A percentile compares a stretch with the other conserved stretches of the same genome.
Conservation (phyloP, 2,797 vertebrate genomes). For the Lithobates sylvaticus region DNA sequence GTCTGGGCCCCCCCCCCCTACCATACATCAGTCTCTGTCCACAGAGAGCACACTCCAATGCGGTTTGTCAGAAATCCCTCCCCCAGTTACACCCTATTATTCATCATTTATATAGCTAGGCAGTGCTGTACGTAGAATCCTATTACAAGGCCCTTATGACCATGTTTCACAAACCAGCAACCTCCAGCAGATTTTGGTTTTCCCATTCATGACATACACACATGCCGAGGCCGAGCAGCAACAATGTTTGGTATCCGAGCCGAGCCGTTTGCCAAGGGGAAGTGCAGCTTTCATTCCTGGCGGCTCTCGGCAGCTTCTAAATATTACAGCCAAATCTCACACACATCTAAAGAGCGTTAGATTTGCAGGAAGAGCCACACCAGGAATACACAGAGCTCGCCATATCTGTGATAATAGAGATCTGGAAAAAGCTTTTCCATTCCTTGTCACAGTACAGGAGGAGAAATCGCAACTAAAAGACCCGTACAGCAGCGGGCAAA, state of each 20-base stretch:
- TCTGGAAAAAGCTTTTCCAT: not conserved
- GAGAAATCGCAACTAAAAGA: too few relatives aligned
- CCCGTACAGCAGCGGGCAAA: too few relatives aligned
- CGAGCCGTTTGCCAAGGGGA: not conserved
- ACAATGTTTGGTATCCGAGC: constrained; percentile 51
- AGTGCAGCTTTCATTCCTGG: not conserved
- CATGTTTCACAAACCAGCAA: not conserved
- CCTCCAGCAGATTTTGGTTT: too few relatives aligned
- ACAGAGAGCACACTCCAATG: too few relatives aligned
- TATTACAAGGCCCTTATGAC: too few relatives aligned
- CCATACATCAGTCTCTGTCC: too few relatives aligned
- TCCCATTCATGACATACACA: not conserved
- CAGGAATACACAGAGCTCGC: not conserved
- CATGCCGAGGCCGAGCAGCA: too few relatives aligned
- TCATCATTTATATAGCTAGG: too few relatives aligned
- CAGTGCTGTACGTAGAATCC: not conserved
- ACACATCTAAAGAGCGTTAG: constrained; percentile 12
- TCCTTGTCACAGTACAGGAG: too few relatives aligned
- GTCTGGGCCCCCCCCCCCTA: too few relatives aligned
- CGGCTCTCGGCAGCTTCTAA: not conserved
- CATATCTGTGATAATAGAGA: not conserved
- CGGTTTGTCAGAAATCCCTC: too few relatives aligned
- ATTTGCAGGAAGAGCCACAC: not conserved
- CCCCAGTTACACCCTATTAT: too few relatives aligned
- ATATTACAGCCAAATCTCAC: constrained; percentile 26